Conservation (phyloP, 64 coral and sea anemone species). For the Stichodactyla mertensii region DNA sequence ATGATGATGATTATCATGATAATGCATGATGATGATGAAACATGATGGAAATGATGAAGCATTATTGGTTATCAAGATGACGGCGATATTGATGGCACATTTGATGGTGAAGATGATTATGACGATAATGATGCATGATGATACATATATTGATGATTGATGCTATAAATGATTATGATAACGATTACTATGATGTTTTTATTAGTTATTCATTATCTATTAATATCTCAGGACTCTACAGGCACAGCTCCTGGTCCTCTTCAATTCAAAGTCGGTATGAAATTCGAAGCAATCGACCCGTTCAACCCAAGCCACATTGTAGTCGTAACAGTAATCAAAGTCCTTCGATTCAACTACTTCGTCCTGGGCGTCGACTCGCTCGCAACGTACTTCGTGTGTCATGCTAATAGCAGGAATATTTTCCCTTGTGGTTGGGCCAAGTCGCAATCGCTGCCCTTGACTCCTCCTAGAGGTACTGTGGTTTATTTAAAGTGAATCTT, state of each 20-base stretch:
- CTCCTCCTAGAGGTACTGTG: conserved; percentile 89
- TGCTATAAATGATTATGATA: neutral
- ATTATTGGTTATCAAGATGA: neutral
- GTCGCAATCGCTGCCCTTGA: conserved; percentile 62
- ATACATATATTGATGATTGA: neutral
- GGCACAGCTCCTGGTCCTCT: conserved; percentile 90
- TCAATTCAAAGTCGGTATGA: conserved; percentile 98
- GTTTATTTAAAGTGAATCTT: neutral
- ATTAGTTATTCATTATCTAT: neutral
- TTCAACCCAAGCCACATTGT: conserved; percentile 93
- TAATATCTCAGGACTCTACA: conserved; percentile 74
- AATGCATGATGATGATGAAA: neutral
- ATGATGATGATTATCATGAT: neutral
- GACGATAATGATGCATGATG: neutral
- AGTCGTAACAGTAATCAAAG: conserved; percentile 96
- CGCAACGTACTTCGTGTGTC: conserved; percentile 95
- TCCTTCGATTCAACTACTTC: conserved; percentile 93
- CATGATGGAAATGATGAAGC: too few species aligned
- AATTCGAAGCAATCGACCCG: conserved; percentile 96
- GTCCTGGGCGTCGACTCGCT: conserved; percentile 92
- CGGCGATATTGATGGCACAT: too few species aligned
- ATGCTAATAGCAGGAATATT: conserved; percentile 89
- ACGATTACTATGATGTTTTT: neutral
- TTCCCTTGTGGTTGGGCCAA: conserved; percentile 96
- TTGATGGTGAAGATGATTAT: neutral